Base-by-base conservation (phyloP, 2,113 vertebrate species). In the Notothenia coriiceps region DNA sequence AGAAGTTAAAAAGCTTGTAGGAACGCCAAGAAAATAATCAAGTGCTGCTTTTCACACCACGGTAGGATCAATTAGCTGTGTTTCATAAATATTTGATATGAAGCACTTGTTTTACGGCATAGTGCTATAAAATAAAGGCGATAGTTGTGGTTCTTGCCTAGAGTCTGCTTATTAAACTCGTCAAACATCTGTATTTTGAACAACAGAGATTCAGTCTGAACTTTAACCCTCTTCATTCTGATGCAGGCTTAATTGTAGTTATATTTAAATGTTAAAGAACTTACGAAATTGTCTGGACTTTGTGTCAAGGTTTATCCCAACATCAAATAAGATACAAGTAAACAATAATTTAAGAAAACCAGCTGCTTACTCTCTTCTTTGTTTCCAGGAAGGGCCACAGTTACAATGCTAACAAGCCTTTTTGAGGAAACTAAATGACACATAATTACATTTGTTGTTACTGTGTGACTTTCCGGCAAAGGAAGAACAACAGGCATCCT, bases 381-480 rank as follows among this genome's bases (percentile, higher is more conserved):
- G 59, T 74, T 71, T 67, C 33, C 6, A n/a, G 12, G 14, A 43
- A 74, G 29, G 50, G 60, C 46, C 50, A 65, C 56, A 55, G 20
- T 46, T 50, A 59, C 65, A 70, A 62, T 63, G 63, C 68, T 25
- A 64, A 68, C 60, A 12, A 73, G 74, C 54, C 35, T 14, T 44
- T 63, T 56, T 61, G 22, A 33, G 79, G 10, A 57, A 75, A 62
- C 44, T 0, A 8, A 71, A 56, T 14, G 51, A 61, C 29, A 47
- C 55, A 1, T 52, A 20, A 75, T 83, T 66, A 44, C 33, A 68
- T 75, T 43, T 72, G 52, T 15, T 62, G 25, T 61, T 62, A 33
- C 69, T 64, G 56, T 77, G 65, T 2, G 18, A 59, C 49, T 74
- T 85, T 74, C 72, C 80, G 65, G 47, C 14, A 65, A 74, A 62